A percentile compares a stretch with the other conserved stretches of the same genome.
phyloP scores from a whole-genome alignment of 2,113 vertebrate species.

The Ibidorhyncha struthersii region DNA sequence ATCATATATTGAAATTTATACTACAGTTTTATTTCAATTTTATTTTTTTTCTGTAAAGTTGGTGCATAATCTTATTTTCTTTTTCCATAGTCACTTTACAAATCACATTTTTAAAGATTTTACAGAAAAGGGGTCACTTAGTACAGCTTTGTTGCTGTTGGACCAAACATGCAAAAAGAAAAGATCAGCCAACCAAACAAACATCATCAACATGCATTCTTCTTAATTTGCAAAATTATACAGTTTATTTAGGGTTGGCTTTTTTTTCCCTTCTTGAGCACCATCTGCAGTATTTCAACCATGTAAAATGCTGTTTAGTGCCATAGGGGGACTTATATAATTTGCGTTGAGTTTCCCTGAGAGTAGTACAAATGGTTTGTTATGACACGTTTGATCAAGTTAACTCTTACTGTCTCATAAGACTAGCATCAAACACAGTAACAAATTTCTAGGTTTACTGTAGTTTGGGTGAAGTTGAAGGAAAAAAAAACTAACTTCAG shows the following conservation, averaged over 20 bases:
- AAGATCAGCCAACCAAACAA: background rate
- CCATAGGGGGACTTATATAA: constrained; percentile 63
- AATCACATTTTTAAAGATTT: background rate
- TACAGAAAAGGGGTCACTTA: background rate
- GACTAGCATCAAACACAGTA: background rate
- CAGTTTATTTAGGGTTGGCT: background rate
- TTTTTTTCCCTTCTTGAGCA: constrained; percentile 19
- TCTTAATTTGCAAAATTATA: constrained; percentile 62
- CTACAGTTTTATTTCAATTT: background rate
- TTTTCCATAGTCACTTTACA: background rate
- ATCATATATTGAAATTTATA: background rate
- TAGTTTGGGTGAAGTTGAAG: background rate
- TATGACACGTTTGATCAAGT: constrained; percentile 28
- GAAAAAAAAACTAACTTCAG: background rate
- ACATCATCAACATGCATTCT: constrained; percentile 15
- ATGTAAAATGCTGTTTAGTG: constrained; percentile 64
- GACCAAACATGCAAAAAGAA: background rate
- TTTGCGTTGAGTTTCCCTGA: constrained; percentile 52
- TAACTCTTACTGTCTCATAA: constrained; percentile 10
- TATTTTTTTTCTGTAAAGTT: background rate
- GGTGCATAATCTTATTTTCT: background rate
- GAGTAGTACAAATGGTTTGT: constrained; percentile 34
- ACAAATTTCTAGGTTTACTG: background rate
- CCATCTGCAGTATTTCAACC: constrained; percentile 77
- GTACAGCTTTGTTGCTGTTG: background rate